Evolutionary conservation across 2,797 vertebrate species (phyloP), one percentile per base, ranked within the genome.

Genomic region (Labroides dimidiatus): DNA sequence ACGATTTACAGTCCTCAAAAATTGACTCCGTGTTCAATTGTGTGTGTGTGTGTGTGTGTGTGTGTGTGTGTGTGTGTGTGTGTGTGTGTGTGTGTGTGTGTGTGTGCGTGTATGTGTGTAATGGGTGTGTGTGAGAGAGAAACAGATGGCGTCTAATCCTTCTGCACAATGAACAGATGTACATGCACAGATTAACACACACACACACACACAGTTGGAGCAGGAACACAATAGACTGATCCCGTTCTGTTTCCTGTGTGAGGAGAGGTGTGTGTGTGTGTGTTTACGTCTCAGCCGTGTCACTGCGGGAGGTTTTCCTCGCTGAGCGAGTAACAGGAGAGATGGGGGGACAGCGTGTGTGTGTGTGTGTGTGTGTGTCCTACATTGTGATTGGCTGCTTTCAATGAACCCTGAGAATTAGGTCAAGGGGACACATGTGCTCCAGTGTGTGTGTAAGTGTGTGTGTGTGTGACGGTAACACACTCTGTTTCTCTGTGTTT

Each of bases 61-160:
- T 27, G 6, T 27, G 24, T 3, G 11, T 36, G 39, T 41, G 13
- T 15, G 39, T 9, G 7, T 27, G 3, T 27, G 24, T 27, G 24
- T 27, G 24, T 27, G 24, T 27, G 24, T 27, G 24, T 27, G 24
- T 6, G 24, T 27, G 24, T 27, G 3, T 27, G 24, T 27, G 24
- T 27, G 24, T 27, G 24, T 27, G 24, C 6, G 24, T 27, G 24
- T 6, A 6, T 27, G 24, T 27, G 24, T 27, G 24, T 27, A 27
- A 27, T 27, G 24, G 24, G 11, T 36, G 39, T 41, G 13, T 15
- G 39, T 9, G 7, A 42, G 68, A 51, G 39, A 30, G 43, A 17
- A 24, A 65, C 71, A 82, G 77, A 78, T 41, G 42, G 72, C 50
- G 65, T 50, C 74, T 86, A 79, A 86, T 78, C 68, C 42, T 78